phyloP scores from a whole-genome alignment of 2,113 vertebrate genomes.

The Galeopterus variegatus region DNA sequence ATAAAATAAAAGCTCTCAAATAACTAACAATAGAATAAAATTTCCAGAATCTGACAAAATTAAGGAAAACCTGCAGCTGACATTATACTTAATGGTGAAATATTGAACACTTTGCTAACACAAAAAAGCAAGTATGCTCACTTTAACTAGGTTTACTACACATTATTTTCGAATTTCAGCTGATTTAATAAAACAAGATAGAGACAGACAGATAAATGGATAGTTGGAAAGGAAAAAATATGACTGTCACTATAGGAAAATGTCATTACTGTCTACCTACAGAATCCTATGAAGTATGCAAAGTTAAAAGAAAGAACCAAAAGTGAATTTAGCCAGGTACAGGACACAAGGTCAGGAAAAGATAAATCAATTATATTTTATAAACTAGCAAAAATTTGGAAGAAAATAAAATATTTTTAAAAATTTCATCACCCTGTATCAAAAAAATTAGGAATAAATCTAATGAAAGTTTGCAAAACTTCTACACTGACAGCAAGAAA shows the following conservation, averaged over 20 bases:
- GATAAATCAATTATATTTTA: neutral
- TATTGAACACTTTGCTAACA: neutral
- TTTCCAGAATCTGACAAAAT: neutral
- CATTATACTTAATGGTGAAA: neutral
- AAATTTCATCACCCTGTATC: neutral
- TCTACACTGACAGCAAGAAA: neutral
- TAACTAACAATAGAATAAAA: neutral
- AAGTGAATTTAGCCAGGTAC: neutral
- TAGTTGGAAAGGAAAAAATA: neutral
- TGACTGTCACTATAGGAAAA: neutral
- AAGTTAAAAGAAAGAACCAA: neutral
- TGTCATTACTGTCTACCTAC: neutral
- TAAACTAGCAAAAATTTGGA: neutral
- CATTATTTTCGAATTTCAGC: neutral
- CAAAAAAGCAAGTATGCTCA: neutral
- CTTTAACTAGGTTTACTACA: neutral
- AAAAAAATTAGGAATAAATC: neutral
- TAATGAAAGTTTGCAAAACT: neutral
- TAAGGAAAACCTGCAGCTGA: neutral
- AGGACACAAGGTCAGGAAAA: neutral
- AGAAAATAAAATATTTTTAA: neutral
- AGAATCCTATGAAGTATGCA: neutral
- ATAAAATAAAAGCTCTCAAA: neutral
- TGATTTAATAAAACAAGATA: neutral
- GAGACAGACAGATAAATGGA: neutral